Evolutionary conservation across 1,140 invertebrate genomes (phyloP).

Genomic region (Zaprionus nigranus): DNA sequence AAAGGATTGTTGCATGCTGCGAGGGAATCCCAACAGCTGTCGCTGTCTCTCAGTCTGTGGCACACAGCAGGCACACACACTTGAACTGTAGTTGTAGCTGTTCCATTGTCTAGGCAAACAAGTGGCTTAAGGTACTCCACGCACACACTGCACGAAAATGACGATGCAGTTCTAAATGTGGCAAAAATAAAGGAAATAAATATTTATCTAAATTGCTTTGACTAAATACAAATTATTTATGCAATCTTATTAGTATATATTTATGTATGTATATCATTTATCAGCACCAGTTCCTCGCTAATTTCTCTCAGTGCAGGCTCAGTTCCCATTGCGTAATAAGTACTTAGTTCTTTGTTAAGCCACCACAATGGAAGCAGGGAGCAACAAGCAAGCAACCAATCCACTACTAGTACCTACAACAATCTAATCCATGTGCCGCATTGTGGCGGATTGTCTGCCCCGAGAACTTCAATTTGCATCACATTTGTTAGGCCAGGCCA

Average conservation of each 20-base stretch:
- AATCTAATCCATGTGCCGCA: slow-evolving; percentile 37
- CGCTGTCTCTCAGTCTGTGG: slow-evolving; percentile 24
- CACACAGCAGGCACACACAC: slow-evolving; percentile 18
- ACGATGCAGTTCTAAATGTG: not conserved
- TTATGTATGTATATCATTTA: no score
- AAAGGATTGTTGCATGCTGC: slow-evolving; percentile 69
- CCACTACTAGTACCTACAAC: not conserved
- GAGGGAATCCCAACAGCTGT: slow-evolving; percentile 78
- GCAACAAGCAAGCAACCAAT: slow-evolving; percentile 23
- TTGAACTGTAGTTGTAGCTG: slow-evolving; percentile 36
- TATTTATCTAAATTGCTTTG: not conserved
- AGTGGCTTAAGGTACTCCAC: slow-evolving; percentile 64
- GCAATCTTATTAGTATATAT: not conserved
- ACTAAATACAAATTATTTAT: not conserved
- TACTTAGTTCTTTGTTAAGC: slow-evolving; percentile 42
- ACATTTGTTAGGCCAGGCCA: slow-evolving; percentile 17
- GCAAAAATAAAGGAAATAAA: not conserved
- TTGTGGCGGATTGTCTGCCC: slow-evolving; percentile 38
- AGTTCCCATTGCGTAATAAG: slow-evolving; percentile 41
- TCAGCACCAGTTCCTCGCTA: accelerated
- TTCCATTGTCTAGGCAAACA: slow-evolving; percentile 71
- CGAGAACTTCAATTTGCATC: slow-evolving; percentile 48
- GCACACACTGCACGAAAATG: slow-evolving; percentile 23
- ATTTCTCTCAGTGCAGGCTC: slow-evolving; percentile 24
- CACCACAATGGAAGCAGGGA: slow-evolving; percentile 30